These are phyloP conservation scores for Anguilla rostrata DNA, from an alignment of 2,113 vertebrate genomes.

Conservation along the genomic window DNA sequence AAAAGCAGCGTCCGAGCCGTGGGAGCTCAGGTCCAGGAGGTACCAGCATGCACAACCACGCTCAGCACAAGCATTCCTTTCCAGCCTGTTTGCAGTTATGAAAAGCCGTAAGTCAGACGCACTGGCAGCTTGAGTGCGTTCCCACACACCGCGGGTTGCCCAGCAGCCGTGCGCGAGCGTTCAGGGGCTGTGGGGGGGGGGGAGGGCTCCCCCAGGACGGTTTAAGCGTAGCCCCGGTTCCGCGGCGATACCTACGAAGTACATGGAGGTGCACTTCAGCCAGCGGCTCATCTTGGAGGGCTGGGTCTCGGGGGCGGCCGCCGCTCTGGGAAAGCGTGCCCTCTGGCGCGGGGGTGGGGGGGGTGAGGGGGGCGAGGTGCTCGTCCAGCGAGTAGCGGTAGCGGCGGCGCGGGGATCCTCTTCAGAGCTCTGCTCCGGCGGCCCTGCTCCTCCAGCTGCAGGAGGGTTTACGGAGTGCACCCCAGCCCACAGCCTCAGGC, in stretches of 20 bases:
- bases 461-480: constrained; percentile 49
- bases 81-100: constrained; percentile 17
- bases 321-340: constrained; percentile 42
- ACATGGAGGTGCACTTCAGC: constrained; percentile 83
- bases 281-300: constrained; percentile 84
- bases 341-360: constrained; percentile 27
- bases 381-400: constrained; percentile 59
- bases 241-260: constrained; percentile 80
- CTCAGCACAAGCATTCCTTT: constrained; percentile 26
- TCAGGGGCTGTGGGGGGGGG: not conserved
- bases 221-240: too few relatives aligned
- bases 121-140: not conserved
- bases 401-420: constrained; percentile 41
- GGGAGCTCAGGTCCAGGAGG: constrained; percentile 15
- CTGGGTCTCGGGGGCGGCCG: constrained; percentile 65
- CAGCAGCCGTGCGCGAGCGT: not conserved
- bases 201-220: not conserved
- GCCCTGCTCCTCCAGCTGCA: constrained; percentile 40
- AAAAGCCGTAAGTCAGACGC: constrained; percentile 30
- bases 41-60: constrained; percentile 9
- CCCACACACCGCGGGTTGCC: not conserved
- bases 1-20: constrained; percentile 25
- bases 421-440: constrained; percentile 41
- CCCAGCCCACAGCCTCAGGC: constrained; percentile 60
- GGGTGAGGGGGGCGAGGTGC: constrained; percentile 39